Base-by-base conservation (phyloP, 2,113 vertebrate species). In the Centropristis striata region DNA sequence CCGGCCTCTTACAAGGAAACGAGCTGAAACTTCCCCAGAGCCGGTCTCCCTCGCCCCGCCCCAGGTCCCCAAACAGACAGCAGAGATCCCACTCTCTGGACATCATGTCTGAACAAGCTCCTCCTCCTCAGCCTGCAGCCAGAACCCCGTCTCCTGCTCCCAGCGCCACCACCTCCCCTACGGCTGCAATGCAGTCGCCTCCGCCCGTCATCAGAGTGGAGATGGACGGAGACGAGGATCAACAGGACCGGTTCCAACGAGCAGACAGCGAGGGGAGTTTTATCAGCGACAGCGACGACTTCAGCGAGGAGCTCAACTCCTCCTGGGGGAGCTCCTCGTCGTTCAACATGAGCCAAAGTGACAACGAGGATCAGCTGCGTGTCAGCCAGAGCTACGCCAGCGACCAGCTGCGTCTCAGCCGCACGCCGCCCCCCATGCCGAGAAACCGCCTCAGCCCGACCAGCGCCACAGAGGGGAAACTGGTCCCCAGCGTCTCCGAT, bases 141-240 rank as follows among this genome's bases (percentile, higher is more conserved):
- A 23, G 6, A 1, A 23, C 0, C 25, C 0, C 12, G 2, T 2
- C 32, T 23, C 2, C 15, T 1, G 4, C 16, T 6, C 1, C 37
- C 3, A 7, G 1, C 2, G 0, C 1, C 1, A 1, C 5, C 32
- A 0, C 44, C 37, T 8, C 36, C 0, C 10, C 71, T 2, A 1
- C 8, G 1, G 0, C 57, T 1, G 5, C 47, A 2, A 16, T 9
- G 1, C 39, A 9, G 3, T 7, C 8, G 9, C 54, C 71, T 32
- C 75, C 14, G 0, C 93, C 94, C 4, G 49, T 23, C 1, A 91
- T 95, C 63, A 87, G 4, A 16, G 86, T 93, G 81, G 70, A 91
- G 74, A 81, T 51, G 44, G 78, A 78, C 0, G 73, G 28, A 20
- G 78, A 75, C 1, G 61, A 70, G 21, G 46, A 65, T 2, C 27